Percentiles rank a stretch among this genome's conserved stretches.
Evolutionary conservation across 2,797 vertebrate genomes (phyloP).

Genomic region (Silurus lanzhouensis): DNA sequence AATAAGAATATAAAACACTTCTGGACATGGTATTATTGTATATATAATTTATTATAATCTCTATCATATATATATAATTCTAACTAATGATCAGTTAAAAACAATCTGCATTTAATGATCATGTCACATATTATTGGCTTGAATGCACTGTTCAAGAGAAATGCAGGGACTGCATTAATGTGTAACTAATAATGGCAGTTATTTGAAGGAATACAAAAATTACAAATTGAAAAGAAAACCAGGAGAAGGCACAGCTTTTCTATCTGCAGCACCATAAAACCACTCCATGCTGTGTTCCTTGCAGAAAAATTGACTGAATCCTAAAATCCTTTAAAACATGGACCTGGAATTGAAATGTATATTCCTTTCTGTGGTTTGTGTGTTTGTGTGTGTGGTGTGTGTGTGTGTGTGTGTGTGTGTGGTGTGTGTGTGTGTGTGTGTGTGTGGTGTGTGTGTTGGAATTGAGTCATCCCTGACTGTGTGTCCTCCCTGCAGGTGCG

Average conservation of each 20-base stretch:
- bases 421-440: conserved; percentile 47
- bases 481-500: conserved; percentile 76
- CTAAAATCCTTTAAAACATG: background rate
- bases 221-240: too few species aligned
- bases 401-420: background rate
- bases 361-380: background rate
- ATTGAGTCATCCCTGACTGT: conserved; percentile 34
- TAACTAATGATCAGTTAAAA: too few species aligned
- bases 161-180: background rate
- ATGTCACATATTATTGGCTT: background rate
- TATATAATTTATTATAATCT: too few species aligned
- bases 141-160: background rate
- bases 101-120: background rate
- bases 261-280: background rate
- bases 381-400: background rate
- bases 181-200: background rate
- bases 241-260: background rate
- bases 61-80: too few species aligned
- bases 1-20: too few species aligned
- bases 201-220: background rate
- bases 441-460: too few species aligned
- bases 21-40: too few species aligned
- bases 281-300: background rate
- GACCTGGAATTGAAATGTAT: background rate
- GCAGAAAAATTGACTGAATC: background rate